These are phyloP conservation scores for Axea sp. DNA, from an alignment of 2,888 invertebrate species.

Conservation along the genomic window DNA sequence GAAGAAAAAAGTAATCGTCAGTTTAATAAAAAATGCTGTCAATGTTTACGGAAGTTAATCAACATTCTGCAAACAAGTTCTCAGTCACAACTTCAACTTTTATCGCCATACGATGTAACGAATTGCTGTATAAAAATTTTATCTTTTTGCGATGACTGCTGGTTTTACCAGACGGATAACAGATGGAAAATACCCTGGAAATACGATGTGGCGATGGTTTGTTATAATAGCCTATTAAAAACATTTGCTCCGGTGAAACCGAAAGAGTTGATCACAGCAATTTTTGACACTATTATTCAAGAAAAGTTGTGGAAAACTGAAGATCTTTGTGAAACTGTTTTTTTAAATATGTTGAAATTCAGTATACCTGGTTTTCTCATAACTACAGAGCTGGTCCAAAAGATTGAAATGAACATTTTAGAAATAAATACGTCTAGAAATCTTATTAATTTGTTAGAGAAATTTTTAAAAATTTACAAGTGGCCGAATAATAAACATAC, in stretches of 20 bases:
- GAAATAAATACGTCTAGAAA: slow-evolving; percentile 78
- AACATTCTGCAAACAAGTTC: slow-evolving; percentile 64
- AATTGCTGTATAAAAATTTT: slow-evolving; percentile 67
- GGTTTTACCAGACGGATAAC: slow-evolving; percentile 32
- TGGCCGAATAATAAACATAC: slow-evolving; percentile 80
- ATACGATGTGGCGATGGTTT: slow-evolving; percentile 64
- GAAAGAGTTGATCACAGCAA: slow-evolving; percentile 72
- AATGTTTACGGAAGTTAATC: slow-evolving; percentile 61
- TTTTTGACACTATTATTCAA: slow-evolving; percentile 76
- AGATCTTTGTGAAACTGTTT: slow-evolving; percentile 75
- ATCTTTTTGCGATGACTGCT: slow-evolving; percentile 64
- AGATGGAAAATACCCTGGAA: slow-evolving; percentile 67
- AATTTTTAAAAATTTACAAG: slow-evolving; percentile 79
- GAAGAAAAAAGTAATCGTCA: slow-evolving; percentile 11
- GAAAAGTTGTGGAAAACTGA: slow-evolving; percentile 79
- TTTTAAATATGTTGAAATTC: slow-evolving; percentile 70
- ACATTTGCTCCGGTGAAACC: slow-evolving; percentile 70
- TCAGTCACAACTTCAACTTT: slow-evolving; percentile 62
- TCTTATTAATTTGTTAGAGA: slow-evolving; percentile 80
- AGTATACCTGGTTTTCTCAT: slow-evolving; percentile 65
- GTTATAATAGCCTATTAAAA: slow-evolving; percentile 68
- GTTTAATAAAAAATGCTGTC: slow-evolving; percentile 59
- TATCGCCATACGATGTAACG: slow-evolving; percentile 64
- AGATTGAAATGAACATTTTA: slow-evolving; percentile 66
- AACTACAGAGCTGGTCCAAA: slow-evolving; percentile 66